These are phyloP conservation scores for Bagarius yarrelli DNA, from an alignment of 2,113 vertebrate species.

Conservation along the genomic window DNA sequence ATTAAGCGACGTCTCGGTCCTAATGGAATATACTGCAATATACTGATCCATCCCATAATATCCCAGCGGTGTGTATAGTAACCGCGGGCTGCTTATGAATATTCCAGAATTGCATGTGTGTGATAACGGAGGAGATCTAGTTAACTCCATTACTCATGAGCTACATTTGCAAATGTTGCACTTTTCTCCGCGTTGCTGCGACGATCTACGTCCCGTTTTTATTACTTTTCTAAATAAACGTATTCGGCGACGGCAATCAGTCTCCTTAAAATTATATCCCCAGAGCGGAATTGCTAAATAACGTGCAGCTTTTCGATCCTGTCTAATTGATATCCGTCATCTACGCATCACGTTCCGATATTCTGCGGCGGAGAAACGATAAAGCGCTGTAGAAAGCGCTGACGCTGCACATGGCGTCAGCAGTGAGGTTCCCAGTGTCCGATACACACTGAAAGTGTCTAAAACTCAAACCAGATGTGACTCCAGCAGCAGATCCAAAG, in stretches of 20 bases:
- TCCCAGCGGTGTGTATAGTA: background rate
- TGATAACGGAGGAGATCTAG: background rate
- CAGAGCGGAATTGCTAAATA: background rate
- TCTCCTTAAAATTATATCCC: slow-evolving; percentile 17
- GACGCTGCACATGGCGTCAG: slow-evolving; percentile 20
- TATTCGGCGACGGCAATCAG: background rate
- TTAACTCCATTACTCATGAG: background rate
- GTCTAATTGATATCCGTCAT: slow-evolving; percentile 38
- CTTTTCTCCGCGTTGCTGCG: background rate
- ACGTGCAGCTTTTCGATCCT: background rate
- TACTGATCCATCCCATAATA: slow-evolving; percentile 7
- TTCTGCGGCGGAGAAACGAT: background rate
- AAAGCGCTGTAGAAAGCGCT: slow-evolving; percentile 38
- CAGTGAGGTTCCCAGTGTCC: background rate
- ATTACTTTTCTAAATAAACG: slow-evolving; percentile 22
- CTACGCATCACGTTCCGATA: slow-evolving; percentile 1
- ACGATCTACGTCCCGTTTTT: background rate
- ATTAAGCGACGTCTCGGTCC: background rate
- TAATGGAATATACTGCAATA: background rate
- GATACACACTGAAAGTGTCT: slow-evolving; percentile 17
- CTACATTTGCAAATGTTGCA: slow-evolving; percentile 18
- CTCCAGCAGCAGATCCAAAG: background rate
- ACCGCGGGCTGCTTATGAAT: background rate
- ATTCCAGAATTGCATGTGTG: background rate
- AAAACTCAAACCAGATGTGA: slow-evolving; percentile 20